Conservation (phyloP, 2,888 invertebrate species). For the Torymus aiolomorphi region DNA sequence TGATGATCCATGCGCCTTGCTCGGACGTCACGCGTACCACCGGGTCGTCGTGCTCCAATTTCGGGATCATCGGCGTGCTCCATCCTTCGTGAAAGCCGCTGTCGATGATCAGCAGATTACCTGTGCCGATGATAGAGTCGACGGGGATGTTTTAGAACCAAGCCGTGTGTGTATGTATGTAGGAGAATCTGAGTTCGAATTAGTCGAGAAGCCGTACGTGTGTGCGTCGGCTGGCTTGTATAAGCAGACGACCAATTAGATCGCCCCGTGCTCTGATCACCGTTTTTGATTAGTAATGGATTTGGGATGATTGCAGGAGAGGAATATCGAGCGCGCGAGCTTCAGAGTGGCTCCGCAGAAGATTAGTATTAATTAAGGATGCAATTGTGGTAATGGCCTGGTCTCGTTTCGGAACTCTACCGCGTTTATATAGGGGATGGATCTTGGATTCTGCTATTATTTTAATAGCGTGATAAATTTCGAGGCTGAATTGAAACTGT, state of each 20-base stretch:
- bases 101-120: conserved; percentile 72
- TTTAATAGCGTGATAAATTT: too few relatives aligned
- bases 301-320: conserved; percentile 35
- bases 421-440: too few relatives aligned
- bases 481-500: too few relatives aligned
- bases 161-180: background rate
- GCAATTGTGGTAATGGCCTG: background rate
- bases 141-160: background rate
- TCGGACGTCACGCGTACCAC: conserved; percentile 60
- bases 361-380: conserved; percentile 44
- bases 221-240: background rate
- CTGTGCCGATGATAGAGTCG: conserved; percentile 57
- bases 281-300: conserved; percentile 41
- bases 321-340: background rate
- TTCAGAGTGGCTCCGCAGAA: conserved; percentile 3
- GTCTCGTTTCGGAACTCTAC: background rate
- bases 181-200: conserved; percentile 37
- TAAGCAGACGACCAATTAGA: conserved; percentile 21
- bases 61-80: conserved; percentile 71
- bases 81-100: conserved; percentile 74
- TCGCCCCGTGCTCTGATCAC: too few relatives aligned
- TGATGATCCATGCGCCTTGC: conserved; percentile 68
- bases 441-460: too few relatives aligned
- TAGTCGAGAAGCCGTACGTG: conserved; percentile 18
- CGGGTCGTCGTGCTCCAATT: conserved; percentile 68